Evolutionary conservation across 2,113 vertebrate species (phyloP), one percentile per base, ranked within the genome.

Genomic region (Paradoxurus hermaphroditus): DNA sequence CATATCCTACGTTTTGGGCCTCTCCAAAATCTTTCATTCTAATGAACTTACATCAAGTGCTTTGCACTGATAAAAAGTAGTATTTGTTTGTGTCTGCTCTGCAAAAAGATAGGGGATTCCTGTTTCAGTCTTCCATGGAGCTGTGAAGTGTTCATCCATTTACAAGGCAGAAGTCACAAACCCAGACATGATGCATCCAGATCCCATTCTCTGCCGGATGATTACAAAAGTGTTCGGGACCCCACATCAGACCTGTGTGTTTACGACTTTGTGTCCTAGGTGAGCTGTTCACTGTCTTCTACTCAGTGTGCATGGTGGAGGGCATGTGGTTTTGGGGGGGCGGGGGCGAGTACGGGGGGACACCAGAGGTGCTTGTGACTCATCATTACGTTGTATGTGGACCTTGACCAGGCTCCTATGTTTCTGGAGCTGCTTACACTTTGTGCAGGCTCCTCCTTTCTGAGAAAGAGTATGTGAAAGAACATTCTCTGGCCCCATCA

Each of bases 1-100:
- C 97, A n/a, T 86, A 89, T 88, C 94, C 96, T 91, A 65, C 96
- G 62, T 98, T 97, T 98, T 68, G 97, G 98, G 98, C 88, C 97
- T 97, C 97, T 95, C 97, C 91, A 63, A 65, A 44, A 98, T 98
- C 49, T 79, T 98, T 98, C 96, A 39, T 98, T 98, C 98, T 98
- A 97, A 97, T 98, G 98, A 98, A 98, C 97, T 98, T 98, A 16
- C 84, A 98, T 98, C 97, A 86, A 97, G 96, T 96, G 81, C 91
- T 94, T 90, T 96, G 97, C 97, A 27, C 90, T 93, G 97, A 98
- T 97, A 98, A 98, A 97, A 98, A 98, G 97, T 98, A 92, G 97
- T 93, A 91, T 98, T 98, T 98, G 97, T 98, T 98, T 98, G 92
- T 90, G 97, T 97, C 96, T 63, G 90, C 97, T 39, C 2, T 95